These are phyloP conservation scores for Anagrus nilaparvatae DNA, from an alignment of 1,140 invertebrate genomes.

Conservation along the genomic window DNA sequence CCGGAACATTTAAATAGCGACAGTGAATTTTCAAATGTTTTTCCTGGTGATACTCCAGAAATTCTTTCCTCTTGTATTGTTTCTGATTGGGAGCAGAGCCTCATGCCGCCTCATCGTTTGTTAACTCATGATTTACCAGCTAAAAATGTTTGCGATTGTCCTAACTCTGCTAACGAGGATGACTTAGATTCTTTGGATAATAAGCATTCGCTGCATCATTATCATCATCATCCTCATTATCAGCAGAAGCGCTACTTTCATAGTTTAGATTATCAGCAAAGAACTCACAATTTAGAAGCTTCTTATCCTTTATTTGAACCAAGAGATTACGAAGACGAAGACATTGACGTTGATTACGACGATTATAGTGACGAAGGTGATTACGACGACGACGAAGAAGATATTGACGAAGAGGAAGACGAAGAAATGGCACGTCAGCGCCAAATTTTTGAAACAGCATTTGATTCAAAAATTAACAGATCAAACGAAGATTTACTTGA, in stretches of 20 bases:
- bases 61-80: constrained; percentile 36
- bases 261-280: too few species aligned
- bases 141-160: constrained; percentile 55
- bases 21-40: constrained; percentile 11
- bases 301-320: too few species aligned
- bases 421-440: constrained; percentile 58
- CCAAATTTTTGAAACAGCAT: constrained; percentile 79
- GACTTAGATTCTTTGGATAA: constrained; percentile 39
- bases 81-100: constrained; percentile 41
- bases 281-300: too few species aligned
- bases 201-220: constrained; percentile 45
- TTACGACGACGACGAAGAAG: constrained; percentile 28
- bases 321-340: constrained; percentile 34
- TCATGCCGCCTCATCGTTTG: constrained; percentile 41
- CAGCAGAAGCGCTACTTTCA: background rate
- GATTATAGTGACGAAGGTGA: constrained; percentile 34
- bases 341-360: constrained; percentile 29
- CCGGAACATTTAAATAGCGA: constrained; percentile 11
- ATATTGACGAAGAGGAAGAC: constrained; percentile 36
- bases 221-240: constrained; percentile 5
- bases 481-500: constrained; percentile 75
- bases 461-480: constrained; percentile 74
- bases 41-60: too few species aligned
- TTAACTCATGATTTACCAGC: constrained; percentile 36
- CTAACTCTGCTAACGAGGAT: constrained; percentile 48